Evolutionary conservation across 2,797 vertebrate species (phyloP).

Genomic region (Chelon labrosus): DNA sequence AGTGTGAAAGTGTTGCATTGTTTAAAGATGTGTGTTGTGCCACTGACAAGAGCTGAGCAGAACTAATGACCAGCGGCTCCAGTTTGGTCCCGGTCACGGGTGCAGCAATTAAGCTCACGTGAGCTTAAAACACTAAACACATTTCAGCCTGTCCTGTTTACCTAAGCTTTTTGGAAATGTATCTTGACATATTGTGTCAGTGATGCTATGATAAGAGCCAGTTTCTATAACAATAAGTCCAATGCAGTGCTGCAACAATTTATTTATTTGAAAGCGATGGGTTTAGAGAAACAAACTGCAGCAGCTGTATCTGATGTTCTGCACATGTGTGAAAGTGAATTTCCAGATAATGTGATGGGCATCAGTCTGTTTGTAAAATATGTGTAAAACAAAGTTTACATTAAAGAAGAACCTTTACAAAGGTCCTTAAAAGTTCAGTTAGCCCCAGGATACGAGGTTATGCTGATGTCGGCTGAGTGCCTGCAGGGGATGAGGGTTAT

Average conservation of each 20-base stretch:
- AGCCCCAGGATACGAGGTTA: conserved; percentile 8
- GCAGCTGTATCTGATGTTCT: too few species aligned
- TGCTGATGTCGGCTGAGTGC: conserved; percentile 13
- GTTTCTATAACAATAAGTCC: too few species aligned
- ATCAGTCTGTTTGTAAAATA: conserved; percentile 4
- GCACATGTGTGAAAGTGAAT: too few species aligned
- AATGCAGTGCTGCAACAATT: too few species aligned
- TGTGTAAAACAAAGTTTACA: conserved; percentile 9
- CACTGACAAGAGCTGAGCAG: conserved; percentile 64
- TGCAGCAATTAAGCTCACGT: conserved; percentile 17
- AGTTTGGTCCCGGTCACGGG: conserved; percentile 47
- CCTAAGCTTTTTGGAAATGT: not conserved
- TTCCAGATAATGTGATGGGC: too few species aligned
- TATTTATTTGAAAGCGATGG: too few species aligned
- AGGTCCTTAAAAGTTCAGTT: conserved; percentile 13
- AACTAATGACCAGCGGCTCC: conserved; percentile 68
- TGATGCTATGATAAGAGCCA: not conserved
- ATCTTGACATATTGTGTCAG: not conserved
- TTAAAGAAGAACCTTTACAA: not conserved
- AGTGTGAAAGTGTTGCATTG: conserved; percentile 63
- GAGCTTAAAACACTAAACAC: conserved; percentile 24
- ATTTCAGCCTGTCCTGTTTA: not conserved
- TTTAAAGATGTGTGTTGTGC: conserved; percentile 54
- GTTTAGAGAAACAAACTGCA: too few species aligned
- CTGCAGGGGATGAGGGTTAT: not conserved